Conservation (phyloP, 2,888 invertebrate genomes). For the Saturnia pavonia region DNA sequence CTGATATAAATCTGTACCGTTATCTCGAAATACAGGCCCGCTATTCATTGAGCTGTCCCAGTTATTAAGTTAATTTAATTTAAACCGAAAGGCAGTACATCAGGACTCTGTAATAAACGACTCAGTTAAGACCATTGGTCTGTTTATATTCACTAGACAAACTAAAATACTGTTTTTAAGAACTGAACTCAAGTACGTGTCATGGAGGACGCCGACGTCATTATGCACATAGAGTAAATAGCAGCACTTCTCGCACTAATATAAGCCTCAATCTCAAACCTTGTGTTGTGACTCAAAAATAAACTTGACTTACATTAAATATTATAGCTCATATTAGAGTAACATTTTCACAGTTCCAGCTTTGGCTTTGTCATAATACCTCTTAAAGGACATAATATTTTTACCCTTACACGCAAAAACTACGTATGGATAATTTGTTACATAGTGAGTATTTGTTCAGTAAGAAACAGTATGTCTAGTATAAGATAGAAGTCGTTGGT, state of each 20-base stretch:
- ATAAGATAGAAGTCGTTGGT: neutral
- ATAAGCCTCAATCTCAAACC: no score
- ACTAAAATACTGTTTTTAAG: neutral
- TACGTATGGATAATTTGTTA: neutral
- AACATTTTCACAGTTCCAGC: no score
- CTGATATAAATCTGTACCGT: neutral
- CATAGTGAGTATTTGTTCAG: neutral
- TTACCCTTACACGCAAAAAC: neutral
- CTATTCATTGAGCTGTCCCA: neutral
- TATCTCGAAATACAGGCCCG: neutral
- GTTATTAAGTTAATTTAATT: constrained; percentile 1
- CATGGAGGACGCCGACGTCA: neutral
- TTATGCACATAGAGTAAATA: neutral
- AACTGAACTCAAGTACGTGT: neutral
- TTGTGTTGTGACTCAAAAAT: no score
- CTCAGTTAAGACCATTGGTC: neutral
- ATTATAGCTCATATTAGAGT: no score
- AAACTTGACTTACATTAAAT: no score
- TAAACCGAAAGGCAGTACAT: neutral
- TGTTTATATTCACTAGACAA: neutral
- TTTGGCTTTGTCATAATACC: no score
- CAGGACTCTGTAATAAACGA: neutral
- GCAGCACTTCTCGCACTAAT: neutral
- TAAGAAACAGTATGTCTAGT: neutral
- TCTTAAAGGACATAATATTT: neutral